Percentiles rank a stretch among this genome's conserved stretches.
These are phyloP conservation scores for Chaetorhynchus papuensis DNA, from an alignment of 2,113 vertebrate genomes.

Conservation along the genomic window DNA sequence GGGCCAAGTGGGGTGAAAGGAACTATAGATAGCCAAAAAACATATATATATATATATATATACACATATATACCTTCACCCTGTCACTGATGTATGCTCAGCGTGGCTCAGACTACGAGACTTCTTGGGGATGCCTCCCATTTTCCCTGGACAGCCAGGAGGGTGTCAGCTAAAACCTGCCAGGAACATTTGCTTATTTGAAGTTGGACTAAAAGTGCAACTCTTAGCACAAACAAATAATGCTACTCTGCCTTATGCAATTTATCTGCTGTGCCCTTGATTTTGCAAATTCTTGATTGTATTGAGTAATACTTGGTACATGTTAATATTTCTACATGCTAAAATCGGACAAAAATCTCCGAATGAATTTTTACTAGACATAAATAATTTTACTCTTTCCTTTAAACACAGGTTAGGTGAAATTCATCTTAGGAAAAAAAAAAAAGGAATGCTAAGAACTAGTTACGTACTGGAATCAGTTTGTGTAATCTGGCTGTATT, in stretches of 20 bases:
- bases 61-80: background rate
- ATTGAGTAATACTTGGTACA: background rate
- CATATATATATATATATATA: slow-evolving; percentile 22
- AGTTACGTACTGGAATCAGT: slow-evolving; percentile 20
- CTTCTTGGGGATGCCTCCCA: slow-evolving; percentile 33
- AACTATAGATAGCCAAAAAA: slow-evolving; percentile 61
- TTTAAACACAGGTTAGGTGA: background rate
- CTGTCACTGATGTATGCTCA: background rate
- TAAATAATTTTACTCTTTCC: background rate
- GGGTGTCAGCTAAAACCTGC: slow-evolving; percentile 18
- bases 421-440: background rate
- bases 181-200: slow-evolving; percentile 54
- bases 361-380: background rate
- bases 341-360: background rate
- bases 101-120: background rate
- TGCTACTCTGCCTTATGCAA: background rate
- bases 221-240: slow-evolving; percentile 30
- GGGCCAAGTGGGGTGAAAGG: slow-evolving; percentile 55
- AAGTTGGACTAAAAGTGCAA: slow-evolving; percentile 25
- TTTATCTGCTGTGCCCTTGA: background rate
- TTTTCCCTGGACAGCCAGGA: slow-evolving; percentile 53
- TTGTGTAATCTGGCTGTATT: slow-evolving; percentile 34
- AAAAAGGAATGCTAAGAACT: background rate
- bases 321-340: background rate
- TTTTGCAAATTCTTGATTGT: slow-evolving; percentile 5